A percentile compares a stretch with the other conserved stretches of the same genome.
Evolutionary conservation across 2,888 invertebrate genomes (phyloP).

Genomic region (Entomobrya multifasciata): DNA sequence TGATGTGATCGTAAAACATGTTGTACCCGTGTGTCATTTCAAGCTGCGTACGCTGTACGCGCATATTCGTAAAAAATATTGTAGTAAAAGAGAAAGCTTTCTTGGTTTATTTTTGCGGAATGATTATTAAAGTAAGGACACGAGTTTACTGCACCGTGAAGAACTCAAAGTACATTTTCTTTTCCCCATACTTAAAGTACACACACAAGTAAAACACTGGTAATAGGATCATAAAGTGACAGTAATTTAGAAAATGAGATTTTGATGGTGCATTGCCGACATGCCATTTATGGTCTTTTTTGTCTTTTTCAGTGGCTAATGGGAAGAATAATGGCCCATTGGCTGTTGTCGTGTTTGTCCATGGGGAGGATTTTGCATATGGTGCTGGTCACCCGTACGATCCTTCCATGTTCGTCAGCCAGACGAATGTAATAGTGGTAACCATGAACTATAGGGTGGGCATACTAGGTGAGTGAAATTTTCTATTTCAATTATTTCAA

Average conservation of each 20-base stretch:
- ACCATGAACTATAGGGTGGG: constrained; percentile 98
- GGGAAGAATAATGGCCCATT: constrained; percentile 74
- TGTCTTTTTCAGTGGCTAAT: constrained; percentile 72
- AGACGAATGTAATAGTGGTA: constrained; percentile 94
- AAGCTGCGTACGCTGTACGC: too few relatives aligned
- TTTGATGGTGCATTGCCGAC: constrained; percentile 40
- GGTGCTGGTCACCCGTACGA: constrained; percentile 98
- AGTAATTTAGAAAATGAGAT: constrained; percentile 60
- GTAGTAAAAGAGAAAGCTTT: too few relatives aligned
- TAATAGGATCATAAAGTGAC: constrained; percentile 54
- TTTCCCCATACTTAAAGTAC: constrained; percentile 3
- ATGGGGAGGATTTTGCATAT: constrained; percentile 91
- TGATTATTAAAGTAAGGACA: background rate
- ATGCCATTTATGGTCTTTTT: background rate
- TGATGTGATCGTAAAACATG: too few relatives aligned
- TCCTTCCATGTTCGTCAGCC: constrained; percentile 95
- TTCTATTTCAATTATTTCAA: too few relatives aligned
- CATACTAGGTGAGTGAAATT: constrained; percentile 88
- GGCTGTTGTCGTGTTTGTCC: constrained; percentile 91
- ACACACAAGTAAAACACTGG: constrained; percentile 14
- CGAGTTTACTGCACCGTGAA: background rate
- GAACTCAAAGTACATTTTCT: constrained; percentile 22
- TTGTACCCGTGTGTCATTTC: too few relatives aligned
- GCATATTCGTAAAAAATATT: too few relatives aligned
- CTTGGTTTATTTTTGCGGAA: too few relatives aligned